Percentiles rank a stretch among this genome's conserved stretches.
phyloP scores from a whole-genome alignment of 1,140 invertebrate genomes.

The Neodiprion fabricii region DNA sequence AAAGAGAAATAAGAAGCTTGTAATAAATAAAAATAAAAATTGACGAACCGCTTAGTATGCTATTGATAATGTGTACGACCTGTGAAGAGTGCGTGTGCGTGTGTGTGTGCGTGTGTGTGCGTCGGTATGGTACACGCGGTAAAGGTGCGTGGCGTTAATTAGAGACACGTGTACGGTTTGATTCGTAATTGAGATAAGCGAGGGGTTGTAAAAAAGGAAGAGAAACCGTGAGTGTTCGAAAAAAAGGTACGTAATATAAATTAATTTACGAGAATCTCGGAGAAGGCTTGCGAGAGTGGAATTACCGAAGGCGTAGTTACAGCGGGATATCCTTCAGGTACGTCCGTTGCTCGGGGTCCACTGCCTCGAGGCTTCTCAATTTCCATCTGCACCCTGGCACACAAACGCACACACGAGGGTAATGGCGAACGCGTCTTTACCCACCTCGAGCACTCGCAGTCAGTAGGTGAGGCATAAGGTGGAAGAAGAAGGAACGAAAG shows the following conservation, averaged over 20 bases:
- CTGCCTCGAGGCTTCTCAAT: not conserved
- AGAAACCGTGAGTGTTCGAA: not conserved
- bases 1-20: too few relatives aligned
- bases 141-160: not conserved
- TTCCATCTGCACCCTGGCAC: not conserved
- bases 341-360: not conserved
- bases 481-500: conserved; percentile 1
- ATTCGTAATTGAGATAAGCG: not conserved
- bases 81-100: too few relatives aligned
- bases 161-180: not conserved
- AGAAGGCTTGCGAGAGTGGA: not conserved
- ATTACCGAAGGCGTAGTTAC: too few relatives aligned
- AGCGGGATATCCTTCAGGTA: not conserved
- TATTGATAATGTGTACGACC: too few relatives aligned
- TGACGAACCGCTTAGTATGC: too few relatives aligned
- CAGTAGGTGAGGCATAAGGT: conserved; percentile 3
- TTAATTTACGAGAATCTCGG: conserved; percentile 1
- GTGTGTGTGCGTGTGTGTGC: too few relatives aligned
- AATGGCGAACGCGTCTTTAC: conserved; percentile 4
- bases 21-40: too few relatives aligned
- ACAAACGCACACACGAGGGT: not conserved
- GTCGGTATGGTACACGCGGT: too few relatives aligned
- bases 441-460: not conserved
- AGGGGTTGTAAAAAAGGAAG: not conserved
- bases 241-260: not conserved